phyloP scores from a whole-genome alignment of 23 tunicate species.

The Styela plicata region DNA sequence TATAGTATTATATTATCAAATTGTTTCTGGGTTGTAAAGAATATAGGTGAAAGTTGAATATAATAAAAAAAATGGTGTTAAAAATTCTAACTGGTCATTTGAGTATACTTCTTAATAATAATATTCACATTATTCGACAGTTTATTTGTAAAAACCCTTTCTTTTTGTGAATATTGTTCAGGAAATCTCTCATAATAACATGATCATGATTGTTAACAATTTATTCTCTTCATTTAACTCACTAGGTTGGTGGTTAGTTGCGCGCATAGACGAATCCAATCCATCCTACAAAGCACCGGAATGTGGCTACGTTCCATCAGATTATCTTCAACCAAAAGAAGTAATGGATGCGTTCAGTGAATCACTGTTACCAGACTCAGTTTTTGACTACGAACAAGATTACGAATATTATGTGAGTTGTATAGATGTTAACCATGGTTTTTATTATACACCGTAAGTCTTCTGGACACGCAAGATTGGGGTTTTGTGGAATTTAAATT shows the following conservation, averaged over 20 bases:
- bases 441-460: background rate
- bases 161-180: too few relatives aligned
- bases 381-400: background rate
- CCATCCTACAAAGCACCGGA: background rate
- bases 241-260: constrained; percentile 31
- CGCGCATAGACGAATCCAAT: background rate
- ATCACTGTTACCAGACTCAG: background rate
- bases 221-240: background rate
- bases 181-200: too few relatives aligned
- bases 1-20: too few relatives aligned
- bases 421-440: background rate
- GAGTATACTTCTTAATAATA: too few relatives aligned
- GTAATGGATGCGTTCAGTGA: background rate
- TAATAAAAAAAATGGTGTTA: too few relatives aligned
- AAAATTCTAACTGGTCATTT: too few relatives aligned
- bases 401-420: background rate
- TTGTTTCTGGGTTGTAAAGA: too few relatives aligned
- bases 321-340: background rate
- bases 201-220: background rate
- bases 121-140: too few relatives aligned
- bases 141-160: too few relatives aligned
- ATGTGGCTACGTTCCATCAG: constrained; percentile 32
- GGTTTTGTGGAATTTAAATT: too few relatives aligned
- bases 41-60: too few relatives aligned
- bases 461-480: background rate